phyloP scores from a whole-genome alignment of 1,140 invertebrate species.

The Danaus plexippus region DNA sequence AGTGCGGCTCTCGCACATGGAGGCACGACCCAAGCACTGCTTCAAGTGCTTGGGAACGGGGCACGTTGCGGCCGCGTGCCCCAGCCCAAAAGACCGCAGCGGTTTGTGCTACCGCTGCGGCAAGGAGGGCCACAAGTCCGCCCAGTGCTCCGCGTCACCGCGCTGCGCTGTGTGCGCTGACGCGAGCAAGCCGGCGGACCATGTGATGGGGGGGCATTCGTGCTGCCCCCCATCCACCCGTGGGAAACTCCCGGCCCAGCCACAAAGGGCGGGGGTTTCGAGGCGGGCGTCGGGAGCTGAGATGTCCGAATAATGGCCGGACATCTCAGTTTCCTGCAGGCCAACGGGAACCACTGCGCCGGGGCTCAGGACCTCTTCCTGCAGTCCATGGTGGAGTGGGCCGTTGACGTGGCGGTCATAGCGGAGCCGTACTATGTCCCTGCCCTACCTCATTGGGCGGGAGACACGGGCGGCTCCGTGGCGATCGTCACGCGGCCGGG shows the following conservation, averaged over 20 bases:
- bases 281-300: too few species aligned
- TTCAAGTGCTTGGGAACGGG: background rate
- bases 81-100: too few species aligned
- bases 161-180: background rate
- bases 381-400: too few species aligned
- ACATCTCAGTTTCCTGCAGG: too few species aligned
- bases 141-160: background rate
- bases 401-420: background rate
- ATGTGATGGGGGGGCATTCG: too few species aligned
- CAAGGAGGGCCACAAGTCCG: background rate
- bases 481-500: conserved; percentile 2
- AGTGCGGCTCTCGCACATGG: background rate
- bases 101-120: too few species aligned
- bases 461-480: conserved; percentile 3
- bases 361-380: too few species aligned
- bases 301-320: too few species aligned
- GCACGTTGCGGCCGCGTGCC: too few species aligned
- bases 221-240: background rate
- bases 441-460: background rate
- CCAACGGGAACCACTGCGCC: too few species aligned
- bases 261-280: too few species aligned
- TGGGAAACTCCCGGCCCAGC: background rate
- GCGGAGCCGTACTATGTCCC: background rate
- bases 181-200: too few species aligned
- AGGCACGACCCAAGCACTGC: conserved; percentile 1